Evolutionary conservation across 2,888 invertebrate genomes (phyloP), one percentile per base, ranked within the genome.

Genomic region (Corythucha ciliata): DNA sequence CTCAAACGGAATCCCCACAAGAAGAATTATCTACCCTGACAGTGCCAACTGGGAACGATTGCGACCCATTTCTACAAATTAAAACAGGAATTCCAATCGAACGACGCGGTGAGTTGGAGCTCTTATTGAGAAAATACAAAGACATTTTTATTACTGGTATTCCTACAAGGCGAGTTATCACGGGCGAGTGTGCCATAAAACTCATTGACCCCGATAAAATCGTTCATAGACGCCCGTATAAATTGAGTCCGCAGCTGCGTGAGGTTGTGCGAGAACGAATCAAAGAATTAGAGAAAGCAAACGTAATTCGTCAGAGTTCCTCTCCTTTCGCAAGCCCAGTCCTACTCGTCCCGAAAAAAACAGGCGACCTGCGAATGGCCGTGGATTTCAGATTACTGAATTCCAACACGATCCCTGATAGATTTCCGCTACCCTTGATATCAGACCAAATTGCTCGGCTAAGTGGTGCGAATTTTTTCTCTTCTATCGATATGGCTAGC

Each of bases 241-340:
- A 42, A 12, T 20, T 50, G 8, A 33, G 44, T 7, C 33, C 32
- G 10, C 20, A 33, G 3, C 25, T 45, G 6, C 42, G 45, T 18
- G 21, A 50, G 16, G 14, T 33, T 3, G 34, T 50, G 10, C 1
- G 50, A 1, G 50, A 50, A 34, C 50, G 45, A 16, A n/a, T 50
- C n/a, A 45, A 33, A 3, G 46, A 18, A 8, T 8, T 46, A 20
- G 22, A 21, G 16, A 21, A 46, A n/a, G 32, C 46, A 8, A 21
- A 18, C 6, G 32, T 34, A 18, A 34, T 46, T 7, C 20, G 36
- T 20, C 47, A 34, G 10, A 47, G 47, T 21, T 47, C 34, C 21
- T 61, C 60, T 7, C 56, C 61, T 1, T 61, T 54, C 46, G 56
- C 60, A 4, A 63, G 63, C 44, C 63, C 63, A 1, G 53, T 63